These are phyloP conservation scores for Lycaon pictus DNA, from an alignment of 2,113 vertebrate genomes.

Conservation along the genomic window DNA sequence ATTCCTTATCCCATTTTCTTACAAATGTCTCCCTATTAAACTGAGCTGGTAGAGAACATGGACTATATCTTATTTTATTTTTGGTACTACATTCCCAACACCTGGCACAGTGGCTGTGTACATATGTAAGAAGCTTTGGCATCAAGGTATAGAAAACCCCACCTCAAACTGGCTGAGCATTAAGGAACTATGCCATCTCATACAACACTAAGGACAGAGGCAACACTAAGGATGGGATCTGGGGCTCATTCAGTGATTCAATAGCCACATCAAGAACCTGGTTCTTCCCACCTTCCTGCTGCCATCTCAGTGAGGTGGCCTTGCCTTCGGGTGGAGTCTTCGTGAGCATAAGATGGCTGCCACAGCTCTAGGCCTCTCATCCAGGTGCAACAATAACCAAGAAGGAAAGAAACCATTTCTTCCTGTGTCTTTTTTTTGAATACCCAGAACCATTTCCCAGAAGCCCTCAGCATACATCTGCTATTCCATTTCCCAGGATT, in stretches of 20 bases:
- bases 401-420: not conserved
- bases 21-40: not conserved
- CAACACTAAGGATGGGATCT: not conserved
- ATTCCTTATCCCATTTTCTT: not conserved
- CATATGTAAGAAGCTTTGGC: not conserved
- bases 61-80: not conserved
- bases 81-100: not conserved
- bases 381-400: not conserved
- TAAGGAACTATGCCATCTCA: not conserved
- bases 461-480: slow-evolving; percentile 32
- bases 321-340: not conserved
- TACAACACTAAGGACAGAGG: not conserved
- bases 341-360: not conserved
- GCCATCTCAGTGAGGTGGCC: not conserved
- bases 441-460: slow-evolving; percentile 26
- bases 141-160: not conserved
- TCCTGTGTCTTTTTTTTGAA: not conserved
- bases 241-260: not conserved
- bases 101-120: not conserved
- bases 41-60: not conserved
- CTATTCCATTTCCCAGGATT: slow-evolving; percentile 73
- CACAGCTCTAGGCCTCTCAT: not conserved
- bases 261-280: not conserved
- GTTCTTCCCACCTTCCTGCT: not conserved
- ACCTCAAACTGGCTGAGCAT: not conserved